Percentiles rank a stretch among this genome's conserved stretches.
Evolutionary conservation across 2,888 invertebrate genomes (phyloP).

Genomic region (Heterodera filipjevi): DNA sequence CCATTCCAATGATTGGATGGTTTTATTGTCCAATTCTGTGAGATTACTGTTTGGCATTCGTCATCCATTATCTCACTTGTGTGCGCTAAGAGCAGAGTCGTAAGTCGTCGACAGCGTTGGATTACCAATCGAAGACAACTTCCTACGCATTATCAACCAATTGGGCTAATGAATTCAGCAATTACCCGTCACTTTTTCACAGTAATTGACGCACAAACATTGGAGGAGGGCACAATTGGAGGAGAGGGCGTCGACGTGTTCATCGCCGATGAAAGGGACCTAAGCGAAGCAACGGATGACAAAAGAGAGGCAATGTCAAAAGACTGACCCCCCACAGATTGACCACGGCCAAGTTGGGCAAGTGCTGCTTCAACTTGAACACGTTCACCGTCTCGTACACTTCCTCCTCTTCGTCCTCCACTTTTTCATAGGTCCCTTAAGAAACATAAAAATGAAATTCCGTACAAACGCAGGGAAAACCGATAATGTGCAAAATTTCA

Average conservation of each 20-base stretch:
- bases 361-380: constrained; percentile 94
- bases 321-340: constrained; percentile 96
- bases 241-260: constrained; percentile 92
- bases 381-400: constrained; percentile 99
- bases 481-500: constrained; percentile 93
- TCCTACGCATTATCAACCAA: neutral
- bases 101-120: constrained; percentile 87
- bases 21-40: constrained; percentile 83
- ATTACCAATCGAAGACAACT: constrained; percentile 74
- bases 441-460: neutral
- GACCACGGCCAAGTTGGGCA: constrained; percentile 93
- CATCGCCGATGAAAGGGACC: constrained; percentile 76
- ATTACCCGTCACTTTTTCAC: constrained; percentile 91
- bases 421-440: constrained; percentile 89
- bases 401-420: constrained; percentile 98
- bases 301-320: constrained; percentile 67
- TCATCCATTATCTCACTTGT: constrained; percentile 76
- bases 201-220: constrained; percentile 94
- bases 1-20: constrained; percentile 96
- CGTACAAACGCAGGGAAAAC: constrained; percentile 67
- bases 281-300: constrained; percentile 22
- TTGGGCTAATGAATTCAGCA: constrained; percentile 64
- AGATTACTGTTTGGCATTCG: constrained; percentile 36
- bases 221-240: constrained; percentile 77
- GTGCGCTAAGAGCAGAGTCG: constrained; percentile 91